These are phyloP conservation scores for Apantesis nais DNA, from an alignment of 2,888 invertebrate genomes.

Conservation along the genomic window DNA sequence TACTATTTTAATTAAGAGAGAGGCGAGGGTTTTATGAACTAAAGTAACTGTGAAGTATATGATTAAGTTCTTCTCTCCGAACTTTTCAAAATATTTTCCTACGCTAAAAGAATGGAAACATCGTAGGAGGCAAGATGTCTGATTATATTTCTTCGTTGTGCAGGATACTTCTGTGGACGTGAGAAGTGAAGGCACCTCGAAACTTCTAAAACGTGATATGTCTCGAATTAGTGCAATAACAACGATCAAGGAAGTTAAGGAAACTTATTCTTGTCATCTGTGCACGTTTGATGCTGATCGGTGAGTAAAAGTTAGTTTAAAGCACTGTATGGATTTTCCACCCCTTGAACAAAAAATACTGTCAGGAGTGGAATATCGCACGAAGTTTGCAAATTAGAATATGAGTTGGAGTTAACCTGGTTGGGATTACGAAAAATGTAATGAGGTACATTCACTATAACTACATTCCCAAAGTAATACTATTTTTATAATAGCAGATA, in stretches of 20 bases:
- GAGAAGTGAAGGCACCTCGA: slow-evolving; percentile 65
- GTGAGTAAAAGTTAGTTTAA: slow-evolving; percentile 41
- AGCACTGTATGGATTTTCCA: not conserved
- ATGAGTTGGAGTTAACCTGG: too few species aligned
- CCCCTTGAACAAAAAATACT: too few species aligned
- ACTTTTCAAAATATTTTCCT: too few species aligned
- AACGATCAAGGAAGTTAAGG: slow-evolving; percentile 49
- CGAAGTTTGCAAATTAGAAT: not conserved
- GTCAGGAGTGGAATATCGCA: not conserved
- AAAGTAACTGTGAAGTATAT: too few species aligned
- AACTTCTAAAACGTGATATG: slow-evolving; percentile 53
- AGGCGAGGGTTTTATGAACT: too few species aligned
- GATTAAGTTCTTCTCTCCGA: too few species aligned
- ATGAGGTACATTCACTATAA: not conserved
- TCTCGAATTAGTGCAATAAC: slow-evolving; percentile 42
- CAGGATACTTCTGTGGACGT: slow-evolving; percentile 55
- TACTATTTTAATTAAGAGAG: too few species aligned
- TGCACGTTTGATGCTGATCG: slow-evolving; percentile 75
- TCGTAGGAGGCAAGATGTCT: not conserved
- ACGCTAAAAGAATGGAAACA: not conserved
- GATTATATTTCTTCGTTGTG: not conserved
- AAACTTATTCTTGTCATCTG: slow-evolving; percentile 69
- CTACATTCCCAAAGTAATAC: too few species aligned
- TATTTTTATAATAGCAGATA: too few species aligned
- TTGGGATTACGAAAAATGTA: too few species aligned